Evolutionary conservation across 2,888 invertebrate species (phyloP).

Genomic region (Tachina grossa): DNA sequence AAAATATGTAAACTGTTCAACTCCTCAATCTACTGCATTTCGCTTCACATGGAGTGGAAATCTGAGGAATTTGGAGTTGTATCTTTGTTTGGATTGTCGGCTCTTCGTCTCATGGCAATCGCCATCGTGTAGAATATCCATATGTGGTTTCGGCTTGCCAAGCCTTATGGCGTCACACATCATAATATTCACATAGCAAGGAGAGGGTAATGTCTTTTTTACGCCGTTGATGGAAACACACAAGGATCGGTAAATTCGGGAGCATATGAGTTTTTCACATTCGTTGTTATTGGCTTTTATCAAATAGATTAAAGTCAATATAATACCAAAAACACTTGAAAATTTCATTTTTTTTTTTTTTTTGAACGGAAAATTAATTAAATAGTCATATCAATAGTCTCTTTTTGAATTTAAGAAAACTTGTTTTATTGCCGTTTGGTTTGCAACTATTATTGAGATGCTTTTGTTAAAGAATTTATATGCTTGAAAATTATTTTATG

Average conservation of each 20-base stretch:
- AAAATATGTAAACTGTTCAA: too few relatives aligned
- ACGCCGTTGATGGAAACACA: constrained; percentile 62
- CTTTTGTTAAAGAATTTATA: constrained; percentile 27
- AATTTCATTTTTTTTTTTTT: not conserved
- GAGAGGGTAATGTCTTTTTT: constrained; percentile 43
- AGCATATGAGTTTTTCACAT: constrained; percentile 52
- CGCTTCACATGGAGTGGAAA: not conserved
- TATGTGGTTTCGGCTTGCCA: not conserved
- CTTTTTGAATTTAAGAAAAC: not conserved
- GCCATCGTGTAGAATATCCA: constrained; percentile 25
- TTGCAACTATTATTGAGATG: not conserved
- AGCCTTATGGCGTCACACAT: constrained; percentile 23
- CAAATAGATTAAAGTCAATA: not conserved
- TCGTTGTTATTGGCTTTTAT: not conserved
- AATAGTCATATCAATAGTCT: not conserved
- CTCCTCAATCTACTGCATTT: not conserved
- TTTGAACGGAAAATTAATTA: not conserved
- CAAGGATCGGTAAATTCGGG: constrained; percentile 58
- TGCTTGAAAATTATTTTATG: not conserved
- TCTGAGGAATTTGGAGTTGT: constrained; percentile 25
- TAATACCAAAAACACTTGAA: not conserved
- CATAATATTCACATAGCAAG: constrained; percentile 58
- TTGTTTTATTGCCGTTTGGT: not conserved
- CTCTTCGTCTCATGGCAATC: not conserved
- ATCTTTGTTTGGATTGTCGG: not conserved